Base-by-base conservation (phyloP, 2,113 vertebrate genomes). In the Perognathus longimembris region DNA sequence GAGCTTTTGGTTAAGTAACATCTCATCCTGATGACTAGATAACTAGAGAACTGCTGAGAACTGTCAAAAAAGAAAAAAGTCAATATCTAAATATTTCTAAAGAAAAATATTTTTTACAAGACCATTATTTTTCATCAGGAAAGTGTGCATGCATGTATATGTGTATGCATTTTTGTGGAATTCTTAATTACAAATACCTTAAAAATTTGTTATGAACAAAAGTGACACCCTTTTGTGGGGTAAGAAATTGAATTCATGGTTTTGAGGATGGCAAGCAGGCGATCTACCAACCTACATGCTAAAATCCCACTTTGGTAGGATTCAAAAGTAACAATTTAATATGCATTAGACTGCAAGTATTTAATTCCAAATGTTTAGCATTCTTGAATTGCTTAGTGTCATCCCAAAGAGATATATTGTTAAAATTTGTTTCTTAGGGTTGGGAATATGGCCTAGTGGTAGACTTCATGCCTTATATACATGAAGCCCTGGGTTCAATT, bases 181-280 rank as follows among this genome's bases (percentile, higher is more conserved):
- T 89, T 45, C 2, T 30, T 38, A 54, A 34, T 34, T 30, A 50
- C 3, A 83, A 85, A 54, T n/a, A 78, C 26, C 15, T 4, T 34
- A 45, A 75, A 94, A 75, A 85, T 54, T 89, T 20, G 86, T 28
- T 71, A 77, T 67, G 54, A 71, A 89, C 12, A 94, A 12, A 71
- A 22, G 10, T 71, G 15, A 2, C 42, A 87, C 76, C 50, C 81
- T 75, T 64, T 38, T 71, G 1, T 17, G 8, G 17, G 15, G 40
- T 30, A 28, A 14, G 4, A 10, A 73, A 26, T 30, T 75, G 26
- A 75, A 75, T 30, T 14, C 5, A 45, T 45, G 28, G 6, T 18
- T 28, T 45, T 17, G 4, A 28, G 63, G 5, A 11, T 30, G 26
- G 26, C 11, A 64, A 28, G 63, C 28, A 30, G 8, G 22, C 26